These are phyloP conservation scores for Aphis craccivora DNA, from an alignment of 1,140 invertebrate genomes.

Conservation along the genomic window DNA sequence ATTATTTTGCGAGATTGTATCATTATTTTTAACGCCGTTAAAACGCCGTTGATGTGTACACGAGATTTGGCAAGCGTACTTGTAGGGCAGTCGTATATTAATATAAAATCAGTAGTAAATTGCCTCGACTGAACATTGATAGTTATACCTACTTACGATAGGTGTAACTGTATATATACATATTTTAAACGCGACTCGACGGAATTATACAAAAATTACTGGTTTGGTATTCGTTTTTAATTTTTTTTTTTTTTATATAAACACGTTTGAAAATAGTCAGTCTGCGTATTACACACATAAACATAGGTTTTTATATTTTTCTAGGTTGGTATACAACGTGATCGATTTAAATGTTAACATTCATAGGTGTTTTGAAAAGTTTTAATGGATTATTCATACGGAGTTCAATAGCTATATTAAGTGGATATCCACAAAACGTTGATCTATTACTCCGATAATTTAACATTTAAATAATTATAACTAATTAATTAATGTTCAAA, in stretches of 20 bases:
- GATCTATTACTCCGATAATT: too few relatives aligned
- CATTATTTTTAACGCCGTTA: too few relatives aligned
- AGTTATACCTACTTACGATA: neutral
- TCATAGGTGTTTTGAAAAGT: neutral
- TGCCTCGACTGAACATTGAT: neutral
- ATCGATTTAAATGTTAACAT: neutral
- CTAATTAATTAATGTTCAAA: neutral
- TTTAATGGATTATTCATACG: neutral
- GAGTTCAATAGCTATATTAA: neutral
- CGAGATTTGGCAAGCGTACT: too few relatives aligned
- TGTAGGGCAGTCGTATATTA: too few relatives aligned
- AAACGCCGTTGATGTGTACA: too few relatives aligned
- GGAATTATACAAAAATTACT: neutral
- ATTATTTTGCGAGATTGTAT: too few relatives aligned
- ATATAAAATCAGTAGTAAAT: neutral
- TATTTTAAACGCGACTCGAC: neutral
- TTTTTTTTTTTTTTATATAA: neutral
- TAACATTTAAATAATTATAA: neutral
- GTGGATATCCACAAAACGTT: neutral
- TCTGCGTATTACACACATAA: neutral
- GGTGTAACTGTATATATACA: neutral
- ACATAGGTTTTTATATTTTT: too few relatives aligned
- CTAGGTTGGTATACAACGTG: too few relatives aligned
- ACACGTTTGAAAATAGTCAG: neutral
- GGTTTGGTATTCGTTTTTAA: neutral